phyloP scores from a whole-genome alignment of 1,140 invertebrate genomes.

The Neodiprion lecontei region DNA sequence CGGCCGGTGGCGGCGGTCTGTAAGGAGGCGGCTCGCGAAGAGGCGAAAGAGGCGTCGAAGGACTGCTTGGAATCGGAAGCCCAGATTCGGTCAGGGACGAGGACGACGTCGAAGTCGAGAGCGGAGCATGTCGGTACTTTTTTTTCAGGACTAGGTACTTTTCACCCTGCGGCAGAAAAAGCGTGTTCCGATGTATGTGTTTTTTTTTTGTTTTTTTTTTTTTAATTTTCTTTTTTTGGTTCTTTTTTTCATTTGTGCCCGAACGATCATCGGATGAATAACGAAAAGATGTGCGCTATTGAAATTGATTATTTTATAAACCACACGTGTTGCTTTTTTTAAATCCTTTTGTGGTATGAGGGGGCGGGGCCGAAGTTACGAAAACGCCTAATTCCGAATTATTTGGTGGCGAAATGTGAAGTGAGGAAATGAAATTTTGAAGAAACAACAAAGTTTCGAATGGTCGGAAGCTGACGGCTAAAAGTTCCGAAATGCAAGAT shows the following conservation, averaged over 20 bases:
- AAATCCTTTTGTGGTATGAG: too few species aligned
- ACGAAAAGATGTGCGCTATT: not conserved
- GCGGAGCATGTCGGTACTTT: conserved; percentile 67
- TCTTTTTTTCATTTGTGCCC: too few species aligned
- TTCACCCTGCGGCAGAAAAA: conserved; percentile 66
- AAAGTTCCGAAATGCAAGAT: not conserved
- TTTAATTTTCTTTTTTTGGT: too few species aligned
- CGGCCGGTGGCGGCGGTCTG: conserved; percentile 69
- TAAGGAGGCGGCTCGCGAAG: conserved; percentile 70
- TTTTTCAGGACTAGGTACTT: conserved; percentile 85
- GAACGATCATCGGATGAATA: too few species aligned
- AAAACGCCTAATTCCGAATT: too few species aligned
- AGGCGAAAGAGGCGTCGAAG: conserved; percentile 49
- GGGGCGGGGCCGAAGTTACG: too few species aligned
- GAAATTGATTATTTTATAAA: not conserved
- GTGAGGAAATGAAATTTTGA: too few species aligned
- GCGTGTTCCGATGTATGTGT: conserved; percentile 9
- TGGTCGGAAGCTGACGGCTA: too few species aligned
- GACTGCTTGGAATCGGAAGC: conserved; percentile 26
- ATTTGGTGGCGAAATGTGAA: too few species aligned
- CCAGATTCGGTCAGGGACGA: conserved; percentile 23
- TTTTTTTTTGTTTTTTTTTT: too few species aligned
- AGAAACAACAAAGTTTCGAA: too few species aligned
- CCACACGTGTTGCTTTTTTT: not conserved
- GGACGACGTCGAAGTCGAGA: conserved; percentile 38